These are phyloP conservation scores for Drosophila flavopinicola DNA, from an alignment of 2,888 invertebrate genomes.

Conservation along the genomic window DNA sequence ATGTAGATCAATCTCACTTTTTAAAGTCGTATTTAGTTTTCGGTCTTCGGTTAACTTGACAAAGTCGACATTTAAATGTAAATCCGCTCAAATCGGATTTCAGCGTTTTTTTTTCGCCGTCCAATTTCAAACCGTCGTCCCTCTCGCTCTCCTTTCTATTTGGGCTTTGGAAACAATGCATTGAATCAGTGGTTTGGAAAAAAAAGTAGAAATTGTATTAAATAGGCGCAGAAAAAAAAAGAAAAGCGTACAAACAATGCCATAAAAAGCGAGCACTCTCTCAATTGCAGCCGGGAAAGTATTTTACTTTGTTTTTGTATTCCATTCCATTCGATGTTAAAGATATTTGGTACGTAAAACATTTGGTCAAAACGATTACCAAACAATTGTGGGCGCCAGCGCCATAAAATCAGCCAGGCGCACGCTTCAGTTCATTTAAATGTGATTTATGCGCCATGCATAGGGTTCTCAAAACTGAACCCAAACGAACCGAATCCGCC, in stretches of 20 bases:
- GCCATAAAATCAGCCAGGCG: constrained; percentile 44
- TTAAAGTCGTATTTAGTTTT: background rate
- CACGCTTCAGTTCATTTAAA: constrained; percentile 68
- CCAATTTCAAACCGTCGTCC: background rate
- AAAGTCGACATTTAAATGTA: constrained; percentile 42
- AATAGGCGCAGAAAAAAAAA: constrained; percentile 46
- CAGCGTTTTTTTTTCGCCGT: constrained; percentile 30
- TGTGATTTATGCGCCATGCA: constrained; percentile 57
- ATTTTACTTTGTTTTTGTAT: constrained; percentile 32
- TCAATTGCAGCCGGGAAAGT: constrained; percentile 51
- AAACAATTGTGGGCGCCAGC: constrained; percentile 54
- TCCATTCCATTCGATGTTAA: background rate
- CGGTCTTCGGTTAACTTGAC: constrained; percentile 19
- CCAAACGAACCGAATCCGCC: constrained; percentile 9
- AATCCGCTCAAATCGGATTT: constrained; percentile 53
- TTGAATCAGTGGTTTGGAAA: constrained; percentile 25
- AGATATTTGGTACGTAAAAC: constrained; percentile 34
- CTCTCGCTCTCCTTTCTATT: constrained; percentile 4
- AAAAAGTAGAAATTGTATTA: constrained; percentile 49
- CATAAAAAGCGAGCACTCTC: constrained; percentile 25
- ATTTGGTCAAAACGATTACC: constrained; percentile 67
- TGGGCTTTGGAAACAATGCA: constrained; percentile 32
- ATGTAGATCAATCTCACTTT: background rate
- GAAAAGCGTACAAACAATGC: constrained; percentile 43
- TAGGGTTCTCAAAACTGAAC: constrained; percentile 21